Evolutionary conservation across 2,113 vertebrate genomes (phyloP).

Genomic region (Rattus rattus): DNA sequence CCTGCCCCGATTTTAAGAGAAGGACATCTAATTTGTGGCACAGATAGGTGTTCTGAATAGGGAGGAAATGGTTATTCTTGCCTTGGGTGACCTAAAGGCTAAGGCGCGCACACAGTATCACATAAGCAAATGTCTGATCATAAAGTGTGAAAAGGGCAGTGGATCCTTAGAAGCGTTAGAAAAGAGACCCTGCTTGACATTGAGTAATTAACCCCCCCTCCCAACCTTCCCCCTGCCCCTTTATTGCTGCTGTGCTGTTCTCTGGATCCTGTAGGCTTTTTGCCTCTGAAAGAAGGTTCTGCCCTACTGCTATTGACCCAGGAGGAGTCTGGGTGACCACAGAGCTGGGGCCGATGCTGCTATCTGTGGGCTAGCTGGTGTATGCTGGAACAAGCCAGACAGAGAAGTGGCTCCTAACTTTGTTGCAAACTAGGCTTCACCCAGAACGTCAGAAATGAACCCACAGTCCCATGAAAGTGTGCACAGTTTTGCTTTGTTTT

Average conservation of each 20-base stretch:
- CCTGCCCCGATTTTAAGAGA: constrained; percentile 24
- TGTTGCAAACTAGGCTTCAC: background rate
- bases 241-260: background rate
- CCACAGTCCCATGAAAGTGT: background rate
- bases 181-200: background rate
- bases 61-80: background rate
- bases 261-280: background rate
- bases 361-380: background rate
- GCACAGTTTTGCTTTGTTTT: background rate
- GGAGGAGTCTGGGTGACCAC: background rate
- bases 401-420: background rate
- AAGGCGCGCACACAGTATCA: background rate
- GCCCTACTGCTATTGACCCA: background rate
- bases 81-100: background rate
- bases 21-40: background rate
- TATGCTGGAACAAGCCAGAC: background rate
- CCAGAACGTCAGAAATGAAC: background rate
- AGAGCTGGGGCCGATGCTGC: background rate
- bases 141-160: background rate
- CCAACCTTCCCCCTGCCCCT: too few species aligned
- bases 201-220: background rate
- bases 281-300: constrained; percentile 49
- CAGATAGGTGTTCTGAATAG: background rate
- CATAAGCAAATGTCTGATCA: background rate
- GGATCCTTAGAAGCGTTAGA: background rate